These are phyloP conservation scores for Acrobasis suavella DNA, from an alignment of 2,888 invertebrate genomes.

Conservation along the genomic window DNA sequence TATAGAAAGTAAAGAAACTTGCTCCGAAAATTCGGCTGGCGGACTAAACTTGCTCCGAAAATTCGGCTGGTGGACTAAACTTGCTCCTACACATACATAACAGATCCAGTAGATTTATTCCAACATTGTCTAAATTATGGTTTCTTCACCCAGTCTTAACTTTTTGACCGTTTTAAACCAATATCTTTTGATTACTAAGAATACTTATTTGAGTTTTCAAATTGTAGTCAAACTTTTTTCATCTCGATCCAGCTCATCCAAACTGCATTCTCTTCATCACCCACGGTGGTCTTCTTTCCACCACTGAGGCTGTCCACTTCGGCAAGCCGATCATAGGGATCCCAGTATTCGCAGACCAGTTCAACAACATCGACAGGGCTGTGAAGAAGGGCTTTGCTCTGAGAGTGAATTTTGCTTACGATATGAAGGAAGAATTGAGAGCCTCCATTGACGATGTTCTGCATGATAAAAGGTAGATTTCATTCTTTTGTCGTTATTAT, in stretches of 20 bases:
- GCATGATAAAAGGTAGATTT: slow-evolving; percentile 42
- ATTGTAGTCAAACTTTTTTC: no score
- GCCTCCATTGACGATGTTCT: slow-evolving; percentile 45
- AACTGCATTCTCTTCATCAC: slow-evolving; percentile 64
- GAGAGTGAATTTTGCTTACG: slow-evolving; percentile 42
- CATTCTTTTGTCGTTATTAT: no score
- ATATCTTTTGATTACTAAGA: neutral
- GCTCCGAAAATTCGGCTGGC: no score
- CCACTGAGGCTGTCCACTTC: slow-evolving; percentile 54
- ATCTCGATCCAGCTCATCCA: slow-evolving; percentile 53
- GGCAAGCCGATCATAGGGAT: slow-evolving; percentile 62
- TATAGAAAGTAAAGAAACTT: no score
- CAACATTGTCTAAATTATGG: no score
- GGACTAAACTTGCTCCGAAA: no score
- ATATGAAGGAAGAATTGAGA: slow-evolving; percentile 42
- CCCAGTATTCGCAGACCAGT: slow-evolving; percentile 63
- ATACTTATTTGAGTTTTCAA: no score
- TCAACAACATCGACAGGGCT: slow-evolving; percentile 50
- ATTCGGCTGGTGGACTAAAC: no score
- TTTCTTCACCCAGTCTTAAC: no score
- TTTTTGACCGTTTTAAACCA: no score
- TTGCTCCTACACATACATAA: no score
- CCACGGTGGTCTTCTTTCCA: slow-evolving; percentile 65
- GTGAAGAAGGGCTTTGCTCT: slow-evolving; percentile 50
- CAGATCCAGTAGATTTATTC: no score